These are phyloP conservation scores for Oryzias celebensis DNA, from an alignment of 2,113 vertebrate species.

Conservation along the genomic window DNA sequence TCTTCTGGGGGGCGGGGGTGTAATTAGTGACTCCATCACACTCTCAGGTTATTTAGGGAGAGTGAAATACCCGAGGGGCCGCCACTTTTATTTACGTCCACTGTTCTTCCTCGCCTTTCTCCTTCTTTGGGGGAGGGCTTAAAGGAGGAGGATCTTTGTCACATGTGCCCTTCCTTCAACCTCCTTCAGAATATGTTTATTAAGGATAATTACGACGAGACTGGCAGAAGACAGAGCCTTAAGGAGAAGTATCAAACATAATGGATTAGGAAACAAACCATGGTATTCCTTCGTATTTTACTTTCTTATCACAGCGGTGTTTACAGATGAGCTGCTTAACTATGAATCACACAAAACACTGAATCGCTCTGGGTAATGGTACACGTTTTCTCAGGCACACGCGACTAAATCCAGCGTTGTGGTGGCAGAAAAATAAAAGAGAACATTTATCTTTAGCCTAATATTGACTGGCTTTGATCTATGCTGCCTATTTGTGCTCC, in stretches of 20 bases:
- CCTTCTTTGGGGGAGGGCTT: conserved; percentile 29
- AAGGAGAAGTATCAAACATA: conserved; percentile 31
- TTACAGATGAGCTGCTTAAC: conserved; percentile 41
- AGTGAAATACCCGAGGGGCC: conserved; percentile 58
- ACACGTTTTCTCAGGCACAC: conserved; percentile 6
- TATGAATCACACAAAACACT: conserved; percentile 35
- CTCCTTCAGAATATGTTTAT: conserved; percentile 59
- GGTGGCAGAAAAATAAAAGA: conserved; percentile 11
- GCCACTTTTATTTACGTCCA: conserved; percentile 69
- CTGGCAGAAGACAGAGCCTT: conserved; percentile 45
- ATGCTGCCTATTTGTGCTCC: conserved; percentile 30
- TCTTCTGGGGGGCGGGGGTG: conserved; percentile 46
- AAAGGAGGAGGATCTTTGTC: conserved; percentile 59
- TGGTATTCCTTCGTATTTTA: conserved; percentile 39
- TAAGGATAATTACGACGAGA: conserved; percentile 69
- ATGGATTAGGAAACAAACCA: conserved; percentile 49
- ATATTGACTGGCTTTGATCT: conserved; percentile 6
- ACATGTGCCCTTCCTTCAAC: conserved; percentile 35
- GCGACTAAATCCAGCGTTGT: not conserved
- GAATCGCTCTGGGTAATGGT: conserved; percentile 18
- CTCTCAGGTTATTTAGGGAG: conserved; percentile 74
- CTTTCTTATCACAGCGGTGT: conserved; percentile 38
- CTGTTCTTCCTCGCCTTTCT: conserved; percentile 42
- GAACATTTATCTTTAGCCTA: conserved; percentile 9
- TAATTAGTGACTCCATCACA: conserved; percentile 74